Evolutionary conservation across 2,888 invertebrate genomes (phyloP).

Genomic region (Calameuta pallipes): DNA sequence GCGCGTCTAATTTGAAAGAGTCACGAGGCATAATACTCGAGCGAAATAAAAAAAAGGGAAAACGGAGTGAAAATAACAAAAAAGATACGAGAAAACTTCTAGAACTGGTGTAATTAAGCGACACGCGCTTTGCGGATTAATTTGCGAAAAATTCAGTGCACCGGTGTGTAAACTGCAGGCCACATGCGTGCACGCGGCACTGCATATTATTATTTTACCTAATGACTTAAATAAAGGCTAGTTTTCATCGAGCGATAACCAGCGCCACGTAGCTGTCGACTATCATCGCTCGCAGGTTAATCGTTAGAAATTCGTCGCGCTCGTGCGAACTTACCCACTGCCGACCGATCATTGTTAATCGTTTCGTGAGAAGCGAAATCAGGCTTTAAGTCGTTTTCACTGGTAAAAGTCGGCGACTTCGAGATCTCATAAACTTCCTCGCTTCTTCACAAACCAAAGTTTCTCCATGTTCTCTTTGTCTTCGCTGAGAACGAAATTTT

Average conservation of each 20-base stretch:
- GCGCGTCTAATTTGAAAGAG: not conserved
- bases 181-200: not conserved
- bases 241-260: constrained; percentile 11
- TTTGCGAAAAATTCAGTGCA: not conserved
- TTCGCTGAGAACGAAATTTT: not conserved
- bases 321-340: not conserved
- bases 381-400: not conserved
- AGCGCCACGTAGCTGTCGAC: not conserved
- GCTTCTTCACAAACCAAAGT: not conserved
- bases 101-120: not conserved
- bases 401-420: not conserved
- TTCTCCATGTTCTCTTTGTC: not conserved
- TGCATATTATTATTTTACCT: constrained; percentile 17
- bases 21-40: not conserved
- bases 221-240: constrained; percentile 18
- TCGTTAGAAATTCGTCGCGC: not conserved
- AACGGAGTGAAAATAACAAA: not conserved
- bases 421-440: not conserved
- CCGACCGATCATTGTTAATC: not conserved
- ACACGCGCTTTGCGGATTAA: not conserved
- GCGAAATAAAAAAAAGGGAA: not conserved
- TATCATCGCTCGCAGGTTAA: not conserved
- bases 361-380: not conserved
- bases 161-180: not conserved
- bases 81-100: not conserved